Evolutionary conservation across 2,888 invertebrate genomes (phyloP).

Genomic region (Cantharis rustica): DNA sequence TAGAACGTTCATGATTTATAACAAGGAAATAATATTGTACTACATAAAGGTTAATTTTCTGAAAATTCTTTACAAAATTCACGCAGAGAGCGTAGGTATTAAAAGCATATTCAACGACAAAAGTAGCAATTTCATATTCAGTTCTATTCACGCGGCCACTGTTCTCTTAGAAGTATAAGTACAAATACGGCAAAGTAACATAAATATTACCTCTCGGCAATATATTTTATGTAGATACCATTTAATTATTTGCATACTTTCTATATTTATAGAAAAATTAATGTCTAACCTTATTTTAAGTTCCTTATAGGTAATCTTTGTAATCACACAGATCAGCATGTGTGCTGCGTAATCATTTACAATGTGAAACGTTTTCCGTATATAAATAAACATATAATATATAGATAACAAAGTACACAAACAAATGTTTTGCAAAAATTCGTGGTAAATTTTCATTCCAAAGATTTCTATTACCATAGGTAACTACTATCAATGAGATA

Average conservation of each 20-base stretch:
- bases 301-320: constrained; percentile 37
- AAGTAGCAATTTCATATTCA: constrained; percentile 29
- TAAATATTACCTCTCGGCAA: constrained; percentile 37
- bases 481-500: not conserved
- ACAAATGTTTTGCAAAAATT: not conserved
- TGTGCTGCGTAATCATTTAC: constrained; percentile 8
- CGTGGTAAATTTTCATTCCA: not conserved
- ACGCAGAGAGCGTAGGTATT: constrained; percentile 22
- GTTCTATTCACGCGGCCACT: constrained; percentile 8
- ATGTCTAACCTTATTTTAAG: constrained; percentile 31
- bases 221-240: constrained; percentile 42
- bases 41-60: not conserved
- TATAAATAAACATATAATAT: not conserved
- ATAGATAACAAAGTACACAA: not conserved
- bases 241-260: constrained; percentile 48
- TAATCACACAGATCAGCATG: constrained; percentile 29
- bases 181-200: constrained; percentile 44
- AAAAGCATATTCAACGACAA: constrained; percentile 21
- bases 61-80: constrained; percentile 10
- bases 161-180: constrained; percentile 21
- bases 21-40: constrained; percentile 2
- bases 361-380: not conserved
- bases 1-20: not conserved
- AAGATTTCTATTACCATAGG: not conserved
- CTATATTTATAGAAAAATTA: constrained; percentile 43